These are phyloP conservation scores for Pegea sp. DNA, from an alignment of 23 tunicate species.

Conservation along the genomic window DNA sequence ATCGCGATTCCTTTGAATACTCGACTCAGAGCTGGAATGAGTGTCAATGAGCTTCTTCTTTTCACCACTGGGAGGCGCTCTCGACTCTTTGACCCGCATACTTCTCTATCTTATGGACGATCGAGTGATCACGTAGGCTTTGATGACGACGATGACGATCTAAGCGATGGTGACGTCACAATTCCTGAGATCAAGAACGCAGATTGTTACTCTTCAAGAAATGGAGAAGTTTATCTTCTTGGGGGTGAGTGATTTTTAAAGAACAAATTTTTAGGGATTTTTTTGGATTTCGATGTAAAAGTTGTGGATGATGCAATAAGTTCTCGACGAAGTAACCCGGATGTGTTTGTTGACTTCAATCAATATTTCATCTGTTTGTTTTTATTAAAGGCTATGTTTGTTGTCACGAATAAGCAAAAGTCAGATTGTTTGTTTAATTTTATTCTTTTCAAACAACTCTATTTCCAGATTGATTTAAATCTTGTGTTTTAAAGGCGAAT, in stretches of 20 bases:
- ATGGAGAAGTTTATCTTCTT: slow-evolving; percentile 44
- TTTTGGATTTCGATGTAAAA: too few species aligned
- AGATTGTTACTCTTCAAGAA: slow-evolving; percentile 23
- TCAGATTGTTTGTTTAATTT: too few species aligned
- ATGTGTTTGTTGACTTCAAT: too few species aligned
- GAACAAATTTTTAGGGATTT: too few species aligned
- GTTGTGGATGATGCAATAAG: too few species aligned
- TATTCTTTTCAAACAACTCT: too few species aligned
- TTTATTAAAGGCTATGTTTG: too few species aligned
- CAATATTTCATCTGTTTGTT: too few species aligned
- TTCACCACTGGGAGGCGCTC: slow-evolving; percentile 44
- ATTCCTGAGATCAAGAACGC: slow-evolving; percentile 69
- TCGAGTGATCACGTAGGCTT: not conserved
- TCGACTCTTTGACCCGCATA: not conserved
- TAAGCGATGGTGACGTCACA: not conserved
- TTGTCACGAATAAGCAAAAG: too few species aligned
- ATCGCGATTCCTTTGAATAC: slow-evolving; percentile 28
- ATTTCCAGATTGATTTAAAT: too few species aligned
- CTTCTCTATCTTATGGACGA: not conserved
- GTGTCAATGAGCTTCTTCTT: slow-evolving; percentile 17
- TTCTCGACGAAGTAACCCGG: too few species aligned
- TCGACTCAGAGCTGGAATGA: slow-evolving; percentile 49
- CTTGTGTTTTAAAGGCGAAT: too few species aligned
- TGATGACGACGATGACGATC: not conserved
- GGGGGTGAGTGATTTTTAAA: slow-evolving; percentile 52